Base-by-base conservation (phyloP, 2,797 vertebrate species). In the Peromyscus melanophrys region DNA sequence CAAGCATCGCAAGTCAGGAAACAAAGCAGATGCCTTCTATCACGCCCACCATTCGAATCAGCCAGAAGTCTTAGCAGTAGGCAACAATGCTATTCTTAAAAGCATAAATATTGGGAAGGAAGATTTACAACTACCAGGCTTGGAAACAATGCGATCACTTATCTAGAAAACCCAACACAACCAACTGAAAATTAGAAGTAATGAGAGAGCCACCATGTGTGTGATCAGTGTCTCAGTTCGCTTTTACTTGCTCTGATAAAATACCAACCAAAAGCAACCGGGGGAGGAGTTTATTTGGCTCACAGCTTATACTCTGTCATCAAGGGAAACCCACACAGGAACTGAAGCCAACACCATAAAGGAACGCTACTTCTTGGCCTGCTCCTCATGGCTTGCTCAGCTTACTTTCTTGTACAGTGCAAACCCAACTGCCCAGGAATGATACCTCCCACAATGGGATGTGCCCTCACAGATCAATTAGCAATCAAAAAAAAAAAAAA, bases 81-180 rank as follows among this genome's bases (percentile, higher is more conserved):
- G 29, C 61, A 94, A 52, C 73, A 87, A 65, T 63, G 63, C 6
- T 77, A 63, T 63, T 75, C 89, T 93, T 67, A n/a, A 86, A 93
- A 96, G n/a, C 57, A 89, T 80, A 93, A 96, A 84, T 89, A 63
- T 82, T 76, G 34, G 29, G 52, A 78, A 27, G 21, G 40, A 93
- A 59, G 23, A 89, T 78, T 46, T 19, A 55, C 93, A 96, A 77
- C 27, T 37, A 80, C 13, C 80, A 40, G 65, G 31, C 40, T 82
- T 80, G 8, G 63, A 71, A 75, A 84, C 21, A 83, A 83, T 49
- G 19, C 2, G 67, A 75, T 89, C 77, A 27, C 67, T 90, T 61
- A 92, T 43, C 27, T 80, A 81, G 85, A 95, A 90, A 96, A 89
- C 73, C 27, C 21, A 69, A 88, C 46, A 89, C 49, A 59, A 43